A percentile compares a stretch with the other conserved stretches of the same genome.
Conservation (phyloP, 2,888 invertebrate species). For the Chloromyia formosa region DNA sequence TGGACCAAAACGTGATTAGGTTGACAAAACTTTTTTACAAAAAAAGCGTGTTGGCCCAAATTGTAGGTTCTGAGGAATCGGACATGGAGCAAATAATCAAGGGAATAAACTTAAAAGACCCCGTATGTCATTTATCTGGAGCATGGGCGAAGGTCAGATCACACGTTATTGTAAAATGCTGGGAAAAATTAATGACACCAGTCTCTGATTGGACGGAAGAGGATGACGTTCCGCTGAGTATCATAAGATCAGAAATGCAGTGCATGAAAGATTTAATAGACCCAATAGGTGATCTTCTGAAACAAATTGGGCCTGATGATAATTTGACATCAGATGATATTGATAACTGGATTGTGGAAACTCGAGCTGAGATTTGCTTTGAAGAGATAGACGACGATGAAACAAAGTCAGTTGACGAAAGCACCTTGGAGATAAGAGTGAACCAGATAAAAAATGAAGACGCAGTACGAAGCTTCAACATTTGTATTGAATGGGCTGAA, state of each 20-base stretch:
- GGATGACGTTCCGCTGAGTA: slow-evolving; percentile 1
- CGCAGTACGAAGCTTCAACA: slow-evolving; percentile 13
- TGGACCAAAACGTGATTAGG: slow-evolving; percentile 50
- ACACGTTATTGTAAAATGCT: slow-evolving; percentile 1
- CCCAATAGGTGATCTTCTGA: not conserved
- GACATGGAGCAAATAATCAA: slow-evolving; percentile 47
- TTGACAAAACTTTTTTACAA: slow-evolving; percentile 46
- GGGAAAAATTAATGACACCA: slow-evolving; percentile 18
- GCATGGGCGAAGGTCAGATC: slow-evolving; percentile 6
- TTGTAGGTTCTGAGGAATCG: slow-evolving; percentile 44
- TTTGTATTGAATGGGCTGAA: slow-evolving; percentile 21
- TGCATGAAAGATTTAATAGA: too few species aligned
- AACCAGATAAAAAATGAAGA: slow-evolving; percentile 11
- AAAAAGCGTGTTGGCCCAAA: slow-evolving; percentile 46
- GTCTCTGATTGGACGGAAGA: not conserved
- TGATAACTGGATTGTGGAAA: slow-evolving; percentile 16
- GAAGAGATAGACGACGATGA: slow-evolving; percentile 16
- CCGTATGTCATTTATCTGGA: slow-evolving; percentile 42
- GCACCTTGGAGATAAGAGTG: not conserved
- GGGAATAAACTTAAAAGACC: slow-evolving; percentile 47
- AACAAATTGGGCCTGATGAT: slow-evolving; percentile 5
- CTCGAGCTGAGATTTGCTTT: not conserved
- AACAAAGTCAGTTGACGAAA: slow-evolving; percentile 6
- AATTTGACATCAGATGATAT: not conserved
- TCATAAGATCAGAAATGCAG: too few species aligned